Evolutionary conservation across 1,140 invertebrate species (phyloP), one percentile per base, ranked within the genome.

Genomic region (Tigriopus japonicus): DNA sequence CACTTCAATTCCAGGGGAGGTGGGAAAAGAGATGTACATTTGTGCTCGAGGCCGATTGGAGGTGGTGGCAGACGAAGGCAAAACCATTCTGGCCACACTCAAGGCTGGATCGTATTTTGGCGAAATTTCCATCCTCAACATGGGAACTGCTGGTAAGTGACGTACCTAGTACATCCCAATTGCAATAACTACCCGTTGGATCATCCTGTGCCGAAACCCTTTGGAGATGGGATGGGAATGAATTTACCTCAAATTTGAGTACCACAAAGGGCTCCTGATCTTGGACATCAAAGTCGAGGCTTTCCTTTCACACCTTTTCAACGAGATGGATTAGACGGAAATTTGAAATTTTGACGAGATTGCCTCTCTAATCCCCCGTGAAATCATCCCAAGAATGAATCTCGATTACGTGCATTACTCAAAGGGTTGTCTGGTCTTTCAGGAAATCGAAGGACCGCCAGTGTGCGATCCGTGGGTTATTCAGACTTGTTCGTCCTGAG

Each of bases 1-100:
- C 56, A 72, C 66, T 64, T 67, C 66, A 66, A 63, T 73, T 72
- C 1, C 77, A 97, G 92, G 92, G 66, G 92, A 96, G 78, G 91
- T 96, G 60, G 92, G 93, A 62, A 96, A 96, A 75, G 92, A 96
- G 74, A 96, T 96, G 92, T 97, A 97, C 76, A 98, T 97, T 78
- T 92, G 97, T 65, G 96, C 95, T 75, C 78, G 92, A 65, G 93
- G 94, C 62, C 79, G 87, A 65, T 80, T 98, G 43, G 91, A 96
- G 74, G 93, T 98, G 64, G 92, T 98, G 40, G 88, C 88, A 15
- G 90, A 94, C 76, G 93, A 97, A 75, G 92, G 92, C 52, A 88
- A 91, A 73, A 93, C 90, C 23, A 92, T 97, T 45, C 78, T 98
- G 69, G 93, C 93, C 64, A 96, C 91, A 62, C 78, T 98, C 64